Evolutionary conservation across 1,140 invertebrate species (phyloP), one percentile per base, ranked within the genome.

Genomic region (Elysia chlorotica): DNA sequence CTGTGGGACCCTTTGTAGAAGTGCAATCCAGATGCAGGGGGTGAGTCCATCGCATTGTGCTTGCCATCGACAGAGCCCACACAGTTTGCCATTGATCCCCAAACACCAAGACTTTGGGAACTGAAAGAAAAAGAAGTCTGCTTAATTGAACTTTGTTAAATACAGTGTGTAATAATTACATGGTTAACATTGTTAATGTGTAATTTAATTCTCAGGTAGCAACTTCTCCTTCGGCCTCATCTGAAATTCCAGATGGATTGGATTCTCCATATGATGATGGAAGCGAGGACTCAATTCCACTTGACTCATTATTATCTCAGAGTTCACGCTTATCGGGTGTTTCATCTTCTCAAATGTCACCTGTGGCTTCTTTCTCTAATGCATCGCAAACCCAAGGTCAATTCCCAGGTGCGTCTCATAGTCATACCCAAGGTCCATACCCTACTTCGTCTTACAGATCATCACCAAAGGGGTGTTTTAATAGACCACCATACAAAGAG

Each of bases 41-140:
- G 84, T 59, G 56, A 25, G 25, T 17, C 56, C 62, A 74, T 88
- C 84, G 14, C 53, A 21, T 6, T 88, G 56, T 75, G 87, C 85
- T 88, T 88, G 2, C 87, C 87, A 82, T 89, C 88, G 3, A 89
- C 63, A 23, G 84, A 81, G 6, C 86, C 87, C 19, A 79, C 59
- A 76, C 85, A 88, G 71, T 85, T 81, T 89, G 81, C 85, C 86
- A 88, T 38, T 71, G 73, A 25, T 78, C 25, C 10, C 56, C 53
- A 63, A 74, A 74, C 36, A 59, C 10, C 25, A 25, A 59, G 28
- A 17, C 56, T 59, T 59, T 59, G 19, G 56, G 28, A 59, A 59
- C 56, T 59, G 56, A 59, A 59, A 59, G 25, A n/a, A 48, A 48
- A 48, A 48, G 41, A n/a, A 6, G 10, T 14, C n/a, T n/a, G n/a